phyloP scores from a whole-genome alignment of 2,888 invertebrate genomes.

The Criorhina ranunculi region DNA sequence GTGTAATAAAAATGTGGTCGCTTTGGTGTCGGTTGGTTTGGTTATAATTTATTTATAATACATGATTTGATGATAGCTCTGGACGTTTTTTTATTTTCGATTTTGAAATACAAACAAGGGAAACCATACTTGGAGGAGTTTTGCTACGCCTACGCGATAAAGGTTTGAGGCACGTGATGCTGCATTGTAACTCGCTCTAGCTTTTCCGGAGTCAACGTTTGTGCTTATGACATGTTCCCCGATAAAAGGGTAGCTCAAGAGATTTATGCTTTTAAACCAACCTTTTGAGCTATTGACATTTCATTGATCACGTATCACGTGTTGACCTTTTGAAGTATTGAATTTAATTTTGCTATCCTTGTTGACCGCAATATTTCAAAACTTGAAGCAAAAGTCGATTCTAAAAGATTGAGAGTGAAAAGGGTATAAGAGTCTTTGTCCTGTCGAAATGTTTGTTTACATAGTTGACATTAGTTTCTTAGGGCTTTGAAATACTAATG shows the following conservation, averaged over 20 bases:
- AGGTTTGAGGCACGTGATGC: not conserved
- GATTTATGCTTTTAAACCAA: slow-evolving; percentile 31
- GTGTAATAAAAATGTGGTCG: slow-evolving; percentile 29
- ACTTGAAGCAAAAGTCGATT: too few relatives aligned
- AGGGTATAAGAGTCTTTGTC: too few relatives aligned
- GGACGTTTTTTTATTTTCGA: slow-evolving; percentile 6
- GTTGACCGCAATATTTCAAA: slow-evolving; percentile 32
- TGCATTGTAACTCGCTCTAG: slow-evolving; percentile 22
- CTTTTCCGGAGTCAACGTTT: slow-evolving; percentile 19
- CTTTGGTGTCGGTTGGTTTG: not conserved
- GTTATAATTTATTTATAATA: slow-evolving; percentile 58
- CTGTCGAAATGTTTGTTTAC: too few relatives aligned
- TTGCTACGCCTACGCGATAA: not conserved
- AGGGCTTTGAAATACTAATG: too few relatives aligned
- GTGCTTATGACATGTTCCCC: slow-evolving; percentile 16
- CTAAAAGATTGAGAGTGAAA: too few relatives aligned
- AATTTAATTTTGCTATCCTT: slow-evolving; percentile 24
- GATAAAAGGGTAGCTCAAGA: slow-evolving; percentile 20
- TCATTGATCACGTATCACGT: slow-evolving; percentile 7
- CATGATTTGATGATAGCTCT: slow-evolving; percentile 59
- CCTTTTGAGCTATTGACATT: slow-evolving; percentile 2
- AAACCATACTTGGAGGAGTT: not conserved
- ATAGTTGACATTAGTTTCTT: too few relatives aligned
- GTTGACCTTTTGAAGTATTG: slow-evolving; percentile 13
- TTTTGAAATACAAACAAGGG: not conserved